Evolutionary conservation across 1,140 invertebrate species (phyloP).

Genomic region (Zaprionus africanus): DNA sequence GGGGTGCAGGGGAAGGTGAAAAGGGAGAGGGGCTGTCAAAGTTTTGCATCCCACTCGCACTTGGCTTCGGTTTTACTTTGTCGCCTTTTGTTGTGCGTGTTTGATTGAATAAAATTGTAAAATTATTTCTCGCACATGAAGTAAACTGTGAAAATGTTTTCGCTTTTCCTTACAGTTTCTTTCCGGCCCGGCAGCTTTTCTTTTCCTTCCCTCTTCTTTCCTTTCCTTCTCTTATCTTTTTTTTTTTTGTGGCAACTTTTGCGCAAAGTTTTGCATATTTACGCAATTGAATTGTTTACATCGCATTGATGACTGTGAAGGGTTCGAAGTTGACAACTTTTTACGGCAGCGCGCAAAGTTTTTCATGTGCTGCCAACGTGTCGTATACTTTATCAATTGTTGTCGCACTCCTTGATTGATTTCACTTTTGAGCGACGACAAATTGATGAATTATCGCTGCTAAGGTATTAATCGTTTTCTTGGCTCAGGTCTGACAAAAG

Average conservation of each 20-base stretch:
- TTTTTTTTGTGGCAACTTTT: slow-evolving; percentile 24
- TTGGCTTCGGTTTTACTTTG: neutral
- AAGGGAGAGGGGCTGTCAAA: neutral
- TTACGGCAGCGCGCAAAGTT: slow-evolving; percentile 35
- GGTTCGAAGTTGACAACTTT: slow-evolving; percentile 55
- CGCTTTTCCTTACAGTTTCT: neutral
- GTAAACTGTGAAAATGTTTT: slow-evolving; percentile 42
- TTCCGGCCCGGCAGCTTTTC: neutral
- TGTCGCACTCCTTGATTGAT: slow-evolving; percentile 61
- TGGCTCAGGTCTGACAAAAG: neutral
- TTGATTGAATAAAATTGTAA: slow-evolving; percentile 73
- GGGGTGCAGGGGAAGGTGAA: neutral
- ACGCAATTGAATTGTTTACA: slow-evolving; percentile 77
- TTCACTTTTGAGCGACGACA: slow-evolving; percentile 40
- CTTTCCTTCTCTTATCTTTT: neutral
- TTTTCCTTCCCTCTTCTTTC: neutral
- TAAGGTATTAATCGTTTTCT: slow-evolving; percentile 9
- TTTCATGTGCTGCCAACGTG: slow-evolving; percentile 47
- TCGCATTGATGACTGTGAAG: slow-evolving; percentile 58
- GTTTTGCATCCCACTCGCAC: slow-evolving; percentile 23
- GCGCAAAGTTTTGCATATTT: slow-evolving; percentile 57
- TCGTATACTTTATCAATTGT: slow-evolving; percentile 66
- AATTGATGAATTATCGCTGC: slow-evolving; percentile 37
- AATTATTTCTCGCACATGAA: slow-evolving; percentile 61
- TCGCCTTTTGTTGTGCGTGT: slow-evolving; percentile 43